A percentile compares a stretch with the other conserved stretches of the same genome.
phyloP scores from a whole-genome alignment of 2,113 vertebrate genomes.

The Pelecanus crispus region DNA sequence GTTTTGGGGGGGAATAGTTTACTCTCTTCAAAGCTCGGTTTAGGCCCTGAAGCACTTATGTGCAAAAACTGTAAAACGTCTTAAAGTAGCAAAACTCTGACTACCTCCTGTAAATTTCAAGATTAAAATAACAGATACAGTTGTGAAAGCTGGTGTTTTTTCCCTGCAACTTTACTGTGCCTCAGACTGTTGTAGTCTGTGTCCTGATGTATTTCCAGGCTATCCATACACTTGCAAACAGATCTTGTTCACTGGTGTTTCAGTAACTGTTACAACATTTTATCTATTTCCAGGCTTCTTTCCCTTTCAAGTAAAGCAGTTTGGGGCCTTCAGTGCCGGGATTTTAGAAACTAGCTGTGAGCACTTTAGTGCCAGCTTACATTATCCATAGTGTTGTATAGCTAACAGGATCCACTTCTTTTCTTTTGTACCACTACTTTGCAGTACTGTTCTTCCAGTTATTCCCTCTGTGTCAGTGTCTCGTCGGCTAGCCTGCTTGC shows the following conservation, averaged over 20 bases:
- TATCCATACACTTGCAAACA: neutral
- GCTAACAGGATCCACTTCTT: conserved; percentile 32
- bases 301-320: conserved; percentile 50
- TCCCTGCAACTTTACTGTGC: neutral
- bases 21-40: neutral
- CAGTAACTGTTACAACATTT: conserved; percentile 27
- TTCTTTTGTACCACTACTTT: conserved; percentile 21
- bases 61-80: neutral
- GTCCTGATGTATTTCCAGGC: neutral
- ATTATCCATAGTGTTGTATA: conserved; percentile 17
- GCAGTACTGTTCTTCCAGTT: conserved; percentile 35
- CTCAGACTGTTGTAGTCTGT: neutral
- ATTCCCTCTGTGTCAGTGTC: conserved; percentile 31
- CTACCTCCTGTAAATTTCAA: neutral
- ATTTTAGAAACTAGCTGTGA: conserved; percentile 57
- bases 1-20: neutral
- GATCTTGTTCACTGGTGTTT: neutral
- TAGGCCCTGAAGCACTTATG: neutral
- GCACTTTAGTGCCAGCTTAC: conserved; percentile 20
- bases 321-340: neutral
- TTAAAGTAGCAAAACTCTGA: neutral
- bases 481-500: conserved; percentile 32
- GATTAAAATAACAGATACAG: neutral
- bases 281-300: conserved; percentile 46
- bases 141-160: neutral